phyloP scores from a whole-genome alignment of 2,888 invertebrate genomes.

The Noctuana brunneofusca region DNA sequence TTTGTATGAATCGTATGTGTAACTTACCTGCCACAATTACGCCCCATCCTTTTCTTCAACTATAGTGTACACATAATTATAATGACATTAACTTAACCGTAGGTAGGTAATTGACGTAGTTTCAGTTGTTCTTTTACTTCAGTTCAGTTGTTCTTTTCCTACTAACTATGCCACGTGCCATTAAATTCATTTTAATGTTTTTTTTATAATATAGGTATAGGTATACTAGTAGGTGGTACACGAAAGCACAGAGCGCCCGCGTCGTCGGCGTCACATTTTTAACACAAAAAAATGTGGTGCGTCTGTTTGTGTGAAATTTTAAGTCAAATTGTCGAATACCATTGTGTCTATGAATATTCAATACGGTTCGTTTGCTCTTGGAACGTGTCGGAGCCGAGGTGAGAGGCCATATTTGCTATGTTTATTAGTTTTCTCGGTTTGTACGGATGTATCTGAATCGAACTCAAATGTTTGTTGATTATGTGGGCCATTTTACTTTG shows the following conservation, averaged over 20 bases:
- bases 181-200: too few relatives aligned
- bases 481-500: slow-evolving; percentile 12
- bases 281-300: slow-evolving; percentile 22
- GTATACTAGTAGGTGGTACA: too few relatives aligned
- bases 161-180: too few relatives aligned
- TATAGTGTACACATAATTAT: too few relatives aligned
- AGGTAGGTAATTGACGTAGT: too few relatives aligned
- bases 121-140: too few relatives aligned
- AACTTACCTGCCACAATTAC: too few relatives aligned
- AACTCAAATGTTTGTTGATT: slow-evolving; percentile 25
- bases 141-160: too few relatives aligned
- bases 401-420: slow-evolving; percentile 47
- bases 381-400: slow-evolving; percentile 47
- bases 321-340: slow-evolving; percentile 74
- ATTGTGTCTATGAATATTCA: slow-evolving; percentile 75
- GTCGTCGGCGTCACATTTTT: slow-evolving; percentile 9
- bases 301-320: slow-evolving; percentile 78
- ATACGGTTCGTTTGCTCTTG: slow-evolving; percentile 51
- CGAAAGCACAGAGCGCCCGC: neutral
- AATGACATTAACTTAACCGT: too few relatives aligned
- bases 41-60: too few relatives aligned
- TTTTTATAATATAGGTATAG: too few relatives aligned
- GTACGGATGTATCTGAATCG: slow-evolving; percentile 24
- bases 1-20: too few relatives aligned
- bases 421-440: slow-evolving; percentile 30